These are phyloP conservation scores for Apis dorsata DNA, from an alignment of 1,140 invertebrate genomes.

Conservation along the genomic window DNA sequence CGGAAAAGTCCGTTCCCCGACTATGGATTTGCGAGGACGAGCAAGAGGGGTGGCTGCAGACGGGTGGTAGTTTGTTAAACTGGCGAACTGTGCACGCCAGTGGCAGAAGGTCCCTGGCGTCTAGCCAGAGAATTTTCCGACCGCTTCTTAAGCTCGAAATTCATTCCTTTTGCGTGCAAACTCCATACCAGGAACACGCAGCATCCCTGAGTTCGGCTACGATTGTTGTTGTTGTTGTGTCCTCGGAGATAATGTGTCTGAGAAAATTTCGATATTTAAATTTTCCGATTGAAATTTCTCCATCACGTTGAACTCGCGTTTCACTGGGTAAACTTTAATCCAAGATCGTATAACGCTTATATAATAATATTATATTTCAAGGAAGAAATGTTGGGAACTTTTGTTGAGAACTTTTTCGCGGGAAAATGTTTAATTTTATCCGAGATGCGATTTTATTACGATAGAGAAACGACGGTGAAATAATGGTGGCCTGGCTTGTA, in stretches of 20 bases:
- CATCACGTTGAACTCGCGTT: background rate
- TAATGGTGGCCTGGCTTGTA: too few species aligned
- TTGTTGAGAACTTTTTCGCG: background rate
- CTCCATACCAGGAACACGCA: background rate
- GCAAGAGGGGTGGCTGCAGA: conserved; percentile 23
- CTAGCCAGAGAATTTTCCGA: conserved; percentile 54
- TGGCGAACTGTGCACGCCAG: conserved; percentile 3
- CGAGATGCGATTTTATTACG: too few species aligned
- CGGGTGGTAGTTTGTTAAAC: conserved; percentile 45
- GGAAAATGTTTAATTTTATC: background rate
- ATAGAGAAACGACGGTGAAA: too few species aligned
- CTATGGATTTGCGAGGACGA: conserved; percentile 31
- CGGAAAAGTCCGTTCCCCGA: conserved; percentile 10
- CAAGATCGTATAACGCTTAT: background rate
- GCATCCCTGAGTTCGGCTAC: conserved; percentile 18
- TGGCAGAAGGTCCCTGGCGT: conserved; percentile 42
- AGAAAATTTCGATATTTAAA: too few species aligned
- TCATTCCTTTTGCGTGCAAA: conserved; percentile 32
- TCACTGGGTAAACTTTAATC: background rate
- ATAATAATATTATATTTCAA: background rate
- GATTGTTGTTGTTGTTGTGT: background rate
- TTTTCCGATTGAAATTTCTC: background rate
- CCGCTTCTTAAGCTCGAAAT: conserved; percentile 44
- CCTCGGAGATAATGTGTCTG: background rate
- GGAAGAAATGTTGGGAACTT: background rate